Conservation (phyloP, 2,888 invertebrate species). For the Cephonodes hylas region DNA sequence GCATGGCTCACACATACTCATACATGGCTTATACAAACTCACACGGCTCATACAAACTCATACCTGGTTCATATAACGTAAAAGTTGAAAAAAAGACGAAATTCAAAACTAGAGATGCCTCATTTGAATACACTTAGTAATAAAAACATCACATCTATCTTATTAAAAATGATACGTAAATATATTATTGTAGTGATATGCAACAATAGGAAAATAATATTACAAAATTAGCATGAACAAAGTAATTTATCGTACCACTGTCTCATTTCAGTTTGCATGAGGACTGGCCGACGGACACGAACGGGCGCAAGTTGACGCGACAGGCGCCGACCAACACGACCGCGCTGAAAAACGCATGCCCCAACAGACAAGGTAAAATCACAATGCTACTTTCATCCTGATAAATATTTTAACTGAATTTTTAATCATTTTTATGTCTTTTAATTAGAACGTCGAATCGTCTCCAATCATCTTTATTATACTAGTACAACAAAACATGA, state of each 20-base stretch:
- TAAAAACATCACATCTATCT: no score
- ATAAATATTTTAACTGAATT: no score
- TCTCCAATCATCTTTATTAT: no score
- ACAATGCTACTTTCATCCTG: background rate
- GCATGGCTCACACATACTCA: slow-evolving; percentile 13
- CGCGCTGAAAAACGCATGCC: background rate
- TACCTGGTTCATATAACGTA: no score
- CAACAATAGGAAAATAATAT: no score
- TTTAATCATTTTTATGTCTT: background rate
- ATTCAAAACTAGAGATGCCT: no score
- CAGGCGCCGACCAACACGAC: slow-evolving; percentile 38
- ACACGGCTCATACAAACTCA: no score
- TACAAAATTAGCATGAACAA: background rate
- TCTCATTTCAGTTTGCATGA: slow-evolving; percentile 43
- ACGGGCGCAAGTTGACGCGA: slow-evolving; percentile 40
- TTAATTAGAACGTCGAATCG: background rate
- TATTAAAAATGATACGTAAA: no score
- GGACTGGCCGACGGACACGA: slow-evolving; percentile 38
- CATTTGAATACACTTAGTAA: no score
- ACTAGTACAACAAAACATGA: no score
- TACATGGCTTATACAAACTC: background rate
- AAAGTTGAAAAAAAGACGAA: no score
- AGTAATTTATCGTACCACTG: background rate
- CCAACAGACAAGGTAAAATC: slow-evolving; percentile 23
- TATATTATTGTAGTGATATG: no score